A percentile compares a stretch with the other conserved stretches of the same genome.
Conservation (phyloP, 2,888 invertebrate species). For the Yponomeuta cagnagella region DNA sequence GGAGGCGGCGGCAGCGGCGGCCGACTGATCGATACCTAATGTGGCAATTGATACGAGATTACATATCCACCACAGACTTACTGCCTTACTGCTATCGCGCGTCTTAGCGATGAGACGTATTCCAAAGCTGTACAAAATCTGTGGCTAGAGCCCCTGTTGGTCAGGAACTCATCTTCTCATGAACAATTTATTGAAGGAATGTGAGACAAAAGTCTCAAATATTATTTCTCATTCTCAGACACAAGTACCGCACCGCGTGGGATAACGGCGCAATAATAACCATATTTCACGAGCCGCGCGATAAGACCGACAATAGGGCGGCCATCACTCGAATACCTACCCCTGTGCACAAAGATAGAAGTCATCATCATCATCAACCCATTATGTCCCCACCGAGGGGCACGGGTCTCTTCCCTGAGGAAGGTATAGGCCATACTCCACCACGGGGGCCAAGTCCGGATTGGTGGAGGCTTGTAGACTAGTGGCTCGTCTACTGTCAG, state of each 20-base stretch:
- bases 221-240: not conserved
- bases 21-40: not conserved
- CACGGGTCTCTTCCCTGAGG: no score
- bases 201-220: not conserved
- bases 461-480: no score
- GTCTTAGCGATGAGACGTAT: not conserved
- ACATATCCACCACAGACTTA: not conserved
- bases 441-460: no score
- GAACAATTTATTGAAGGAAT: not conserved
- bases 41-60: not conserved
- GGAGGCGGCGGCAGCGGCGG: not conserved
- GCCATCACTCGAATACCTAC: not conserved
- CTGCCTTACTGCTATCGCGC: not conserved
- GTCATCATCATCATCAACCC: no score
- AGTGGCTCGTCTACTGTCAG: no score
- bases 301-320: not conserved
- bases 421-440: no score
- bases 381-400: no score
- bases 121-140: not conserved
- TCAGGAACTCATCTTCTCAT: not conserved
- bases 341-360: not conserved
- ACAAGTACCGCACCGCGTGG: not conserved
- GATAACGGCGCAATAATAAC: not conserved
- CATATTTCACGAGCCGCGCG: not conserved
- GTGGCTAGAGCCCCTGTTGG: not conserved